Evolutionary conservation across 2,797 vertebrate species (phyloP).

Genomic region (Acipenser oxyrinchus): DNA sequence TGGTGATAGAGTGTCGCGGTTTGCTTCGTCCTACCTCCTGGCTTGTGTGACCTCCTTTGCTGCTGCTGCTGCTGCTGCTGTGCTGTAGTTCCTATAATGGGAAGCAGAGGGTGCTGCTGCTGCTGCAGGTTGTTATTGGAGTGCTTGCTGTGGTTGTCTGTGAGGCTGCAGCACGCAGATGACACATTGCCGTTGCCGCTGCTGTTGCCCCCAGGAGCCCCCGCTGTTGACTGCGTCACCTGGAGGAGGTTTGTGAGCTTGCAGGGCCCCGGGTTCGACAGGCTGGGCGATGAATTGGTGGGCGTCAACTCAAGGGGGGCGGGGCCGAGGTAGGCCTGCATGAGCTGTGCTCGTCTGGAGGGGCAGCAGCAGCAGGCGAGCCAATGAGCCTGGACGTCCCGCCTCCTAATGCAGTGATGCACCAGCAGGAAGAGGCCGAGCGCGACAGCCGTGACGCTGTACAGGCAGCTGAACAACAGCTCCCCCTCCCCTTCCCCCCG

Average conservation of each 20-base stretch:
- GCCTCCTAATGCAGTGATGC: conserved; percentile 82
- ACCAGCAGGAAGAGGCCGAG: conserved; percentile 81
- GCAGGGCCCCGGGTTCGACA: conserved; percentile 61
- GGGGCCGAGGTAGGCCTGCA: conserved; percentile 63
- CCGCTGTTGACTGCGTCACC: conserved; percentile 55
- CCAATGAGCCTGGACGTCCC: conserved; percentile 85
- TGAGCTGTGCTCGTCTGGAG: conserved; percentile 59
- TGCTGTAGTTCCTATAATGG: too few relatives aligned
- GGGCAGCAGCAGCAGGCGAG: conserved; percentile 62
- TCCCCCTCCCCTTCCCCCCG: conserved; percentile 61
- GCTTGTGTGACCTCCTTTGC: conserved; percentile 54
- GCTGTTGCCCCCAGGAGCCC: conserved; percentile 28
- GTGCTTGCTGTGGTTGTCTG: conserved; percentile 54
- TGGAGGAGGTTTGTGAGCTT: conserved; percentile 95
- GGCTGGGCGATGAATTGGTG: neutral
- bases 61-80: conserved; percentile 46
- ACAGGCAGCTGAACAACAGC: conserved; percentile 84
- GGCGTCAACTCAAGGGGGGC: too few relatives aligned
- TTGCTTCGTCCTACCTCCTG: conserved; percentile 66
- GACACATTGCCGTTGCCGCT: conserved; percentile 32
- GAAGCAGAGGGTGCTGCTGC: neutral
- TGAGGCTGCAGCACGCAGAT: conserved; percentile 43
- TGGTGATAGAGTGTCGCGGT: conserved; percentile 61
- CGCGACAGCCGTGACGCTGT: conserved; percentile 66
- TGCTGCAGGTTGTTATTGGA: conserved; percentile 41